Evolutionary conservation across 2,797 vertebrate genomes (phyloP).

Genomic region (Micromesistius poutassou): DNA sequence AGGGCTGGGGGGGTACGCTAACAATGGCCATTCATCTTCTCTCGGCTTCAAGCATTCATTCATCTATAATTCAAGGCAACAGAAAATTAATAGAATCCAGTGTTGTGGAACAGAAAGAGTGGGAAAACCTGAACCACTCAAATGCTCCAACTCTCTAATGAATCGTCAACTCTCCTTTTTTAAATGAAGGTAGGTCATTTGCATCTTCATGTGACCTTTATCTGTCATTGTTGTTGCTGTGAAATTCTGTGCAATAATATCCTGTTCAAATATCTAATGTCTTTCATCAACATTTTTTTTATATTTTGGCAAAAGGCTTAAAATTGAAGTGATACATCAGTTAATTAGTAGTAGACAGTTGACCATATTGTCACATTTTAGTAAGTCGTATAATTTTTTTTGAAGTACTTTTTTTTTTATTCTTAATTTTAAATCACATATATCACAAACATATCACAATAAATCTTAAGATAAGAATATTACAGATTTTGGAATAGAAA

Average conservation of each 20-base stretch:
- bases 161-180: not conserved
- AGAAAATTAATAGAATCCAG: constrained; percentile 25
- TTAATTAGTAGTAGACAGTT: too few species aligned
- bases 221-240: not conserved
- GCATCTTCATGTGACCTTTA: not conserved
- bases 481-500: too few species aligned
- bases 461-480: too few species aligned
- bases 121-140: not conserved
- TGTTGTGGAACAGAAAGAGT: constrained; percentile 27
- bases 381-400: too few species aligned
- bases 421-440: too few species aligned
- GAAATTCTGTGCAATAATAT: not conserved
- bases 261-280: not conserved
- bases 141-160: not conserved
- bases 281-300: not conserved
- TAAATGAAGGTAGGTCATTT: not conserved
- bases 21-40: constrained; percentile 42
- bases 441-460: too few species aligned
- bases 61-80: constrained; percentile 57
- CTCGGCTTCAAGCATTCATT: constrained; percentile 36
- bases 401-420: too few species aligned
- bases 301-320: too few species aligned
- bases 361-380: too few species aligned
- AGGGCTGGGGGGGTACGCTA: constrained; percentile 27
- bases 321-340: too few species aligned